Base-by-base conservation (phyloP, 2,113 vertebrate species). In the Mixornis gularis region DNA sequence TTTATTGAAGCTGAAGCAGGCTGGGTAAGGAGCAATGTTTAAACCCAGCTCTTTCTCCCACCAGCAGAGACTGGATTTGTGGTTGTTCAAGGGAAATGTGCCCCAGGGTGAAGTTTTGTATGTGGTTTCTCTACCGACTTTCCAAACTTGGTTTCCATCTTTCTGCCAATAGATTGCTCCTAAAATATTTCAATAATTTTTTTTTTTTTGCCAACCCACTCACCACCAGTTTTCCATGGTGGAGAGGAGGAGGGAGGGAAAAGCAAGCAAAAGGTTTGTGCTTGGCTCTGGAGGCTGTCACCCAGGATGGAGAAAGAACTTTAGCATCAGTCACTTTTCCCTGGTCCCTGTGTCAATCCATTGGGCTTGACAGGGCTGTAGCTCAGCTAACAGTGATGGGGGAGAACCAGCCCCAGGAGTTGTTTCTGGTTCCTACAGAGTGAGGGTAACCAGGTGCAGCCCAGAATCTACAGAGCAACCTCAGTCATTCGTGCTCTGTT, bases 81-180 rank as follows among this genome's bases (percentile, higher is more conserved):
- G 70, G 56, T 60, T 91, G 36, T 63, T 87, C 30, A 82, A 79
- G 51, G 82, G 83, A 91, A 89, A 82, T 81, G 81, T 91, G 68
- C 79, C 66, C 44, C 40, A 56, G 88, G 79, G 40, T 85, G 6
- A 55, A 64, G 41, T 66, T 83, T 60, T 79, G 74, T 87, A 76
- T 60, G 79, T 66, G 86, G 76, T 78, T 82, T 82, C 76, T 90
- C 44, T 0, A 6, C 41, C 0, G 13, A 82, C 59, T 95, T 93
- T 77, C 81, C 81, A 91, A 66, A 87, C 36, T 46, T 2, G 2
- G 56, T 87, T 93, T 87, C 74, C 68, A 73, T 72, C 10, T 73
- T 90, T 72, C 80, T 94, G 89, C 83, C 89, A 93, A 73, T 65
- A 78, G 73, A 29, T 41, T 69, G 30, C 48, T 93, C 41, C 58